Conservation (phyloP, 1,140 invertebrate genomes). For the Penaeus chinensis region DNA sequence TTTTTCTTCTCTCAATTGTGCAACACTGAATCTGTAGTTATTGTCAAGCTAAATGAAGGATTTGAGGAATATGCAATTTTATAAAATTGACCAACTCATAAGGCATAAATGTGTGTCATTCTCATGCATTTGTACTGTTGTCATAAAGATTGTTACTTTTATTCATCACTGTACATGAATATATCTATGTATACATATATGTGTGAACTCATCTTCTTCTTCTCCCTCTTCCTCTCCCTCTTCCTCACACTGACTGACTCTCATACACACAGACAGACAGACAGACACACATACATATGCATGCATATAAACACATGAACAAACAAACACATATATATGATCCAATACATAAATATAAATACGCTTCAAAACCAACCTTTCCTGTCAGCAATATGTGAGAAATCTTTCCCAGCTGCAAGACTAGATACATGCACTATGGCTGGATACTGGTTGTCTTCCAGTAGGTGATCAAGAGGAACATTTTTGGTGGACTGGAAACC, state of each 20-base stretch:
- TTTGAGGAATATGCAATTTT: too few relatives aligned
- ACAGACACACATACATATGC: neutral
- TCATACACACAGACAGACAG: neutral
- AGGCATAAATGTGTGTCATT: too few relatives aligned
- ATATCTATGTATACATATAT: neutral
- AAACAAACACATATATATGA: neutral
- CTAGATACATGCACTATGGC: conserved; percentile 17
- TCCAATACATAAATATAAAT: neutral
- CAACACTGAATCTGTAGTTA: too few relatives aligned
- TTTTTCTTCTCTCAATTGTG: too few relatives aligned
- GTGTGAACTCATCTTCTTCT: neutral
- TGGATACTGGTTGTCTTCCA: conserved; percentile 54
- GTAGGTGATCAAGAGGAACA: conserved; percentile 56
- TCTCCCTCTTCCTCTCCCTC: too few relatives aligned
- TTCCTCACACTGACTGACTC: neutral
- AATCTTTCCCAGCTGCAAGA: conserved; percentile 31
- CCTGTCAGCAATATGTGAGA: conserved; percentile 49
- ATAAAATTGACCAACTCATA: too few relatives aligned
- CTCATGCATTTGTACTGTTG: too few relatives aligned
- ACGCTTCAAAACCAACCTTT: conserved; percentile 21
- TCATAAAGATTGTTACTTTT: too few relatives aligned
- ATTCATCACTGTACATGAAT: too few relatives aligned
- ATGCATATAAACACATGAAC: too few relatives aligned
- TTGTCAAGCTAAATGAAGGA: too few relatives aligned
- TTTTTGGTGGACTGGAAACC: conserved; percentile 43